Base-by-base conservation (phyloP, 1,140 invertebrate species). In the Brachionus plicatilis region DNA sequence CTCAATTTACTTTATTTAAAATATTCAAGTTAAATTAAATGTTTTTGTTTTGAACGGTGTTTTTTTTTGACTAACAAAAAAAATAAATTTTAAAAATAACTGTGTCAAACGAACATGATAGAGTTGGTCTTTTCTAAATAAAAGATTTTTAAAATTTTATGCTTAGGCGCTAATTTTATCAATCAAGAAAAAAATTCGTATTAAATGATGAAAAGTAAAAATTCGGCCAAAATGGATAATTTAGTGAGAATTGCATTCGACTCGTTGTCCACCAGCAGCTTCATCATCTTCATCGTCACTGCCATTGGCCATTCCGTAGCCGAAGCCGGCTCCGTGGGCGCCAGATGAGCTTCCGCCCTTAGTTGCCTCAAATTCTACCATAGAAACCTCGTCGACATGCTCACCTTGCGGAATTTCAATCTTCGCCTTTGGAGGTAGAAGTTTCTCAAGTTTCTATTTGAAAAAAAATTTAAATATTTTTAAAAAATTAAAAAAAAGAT, bases 171-270 rank as follows among this genome's bases (percentile, higher is more conserved):
- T 72, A 43, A 72, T 41, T 72, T 47, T 8, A 72, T 41, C 37
- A 72, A 72, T 43, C n/a, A 72, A 72, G 43, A 8, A 3, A 17
- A 72, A 11, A 47, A 60, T 60, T 24, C 47, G 14, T 53, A 53
- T 60, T 60, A 60, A 60, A 20, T 60, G 20, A 60, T 60, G 8
- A 60, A 17, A 27, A 24, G n/a, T 20, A 9, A 8, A 24, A 60
- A 60, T 60, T 60, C n/a, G 53, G 17, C 17, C n/a, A 60, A 9
- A 60, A 60, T 20, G 20, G n/a, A 60, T 76, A 24, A 14, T 37
- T 75, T 84, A 84, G 68, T 84, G 82, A 84, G 82, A 47, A 68
- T 84, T 68, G 45, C 82, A 84, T 70, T 84, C 60, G 20, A 84
- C 82, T 53, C 66, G 17, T 33, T 72, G 60, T 17, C 65, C 82